These are phyloP conservation scores for Camponotus fellah DNA, from an alignment of 2,888 invertebrate genomes.

Conservation along the genomic window DNA sequence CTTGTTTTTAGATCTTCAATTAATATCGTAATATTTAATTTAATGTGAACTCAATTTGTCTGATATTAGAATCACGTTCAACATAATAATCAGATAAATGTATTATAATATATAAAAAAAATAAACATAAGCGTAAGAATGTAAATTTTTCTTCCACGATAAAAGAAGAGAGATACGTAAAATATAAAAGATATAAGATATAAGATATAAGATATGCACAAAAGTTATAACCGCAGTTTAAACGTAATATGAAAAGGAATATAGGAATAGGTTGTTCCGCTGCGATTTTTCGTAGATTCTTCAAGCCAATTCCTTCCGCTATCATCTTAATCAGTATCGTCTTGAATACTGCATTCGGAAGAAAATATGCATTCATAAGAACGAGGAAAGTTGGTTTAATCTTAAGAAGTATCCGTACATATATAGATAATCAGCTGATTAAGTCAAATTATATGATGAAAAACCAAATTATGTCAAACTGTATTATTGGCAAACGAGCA, in stretches of 20 bases:
- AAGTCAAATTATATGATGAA: too few species aligned
- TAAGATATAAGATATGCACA: too few species aligned
- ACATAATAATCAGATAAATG: background rate
- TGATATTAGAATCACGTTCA: background rate
- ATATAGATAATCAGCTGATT: slow-evolving; percentile 13
- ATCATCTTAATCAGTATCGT: slow-evolving; percentile 26
- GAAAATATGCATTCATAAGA: slow-evolving; percentile 27
- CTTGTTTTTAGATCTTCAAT: background rate
- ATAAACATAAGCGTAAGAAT: background rate
- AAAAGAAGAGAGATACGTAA: background rate
- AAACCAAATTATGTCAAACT: background rate
- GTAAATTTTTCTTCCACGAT: slow-evolving; percentile 25
- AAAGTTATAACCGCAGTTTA: too few species aligned
- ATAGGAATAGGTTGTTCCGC: too few species aligned
- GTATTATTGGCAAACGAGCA: too few species aligned
- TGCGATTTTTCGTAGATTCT: too few species aligned
- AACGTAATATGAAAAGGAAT: too few species aligned
- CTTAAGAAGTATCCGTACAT: background rate
- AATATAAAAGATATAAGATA: background rate
- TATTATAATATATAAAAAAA: too few species aligned
- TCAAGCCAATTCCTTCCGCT: background rate
- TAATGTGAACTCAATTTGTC: slow-evolving; percentile 22
- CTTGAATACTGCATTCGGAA: background rate
- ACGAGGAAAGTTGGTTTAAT: slow-evolving; percentile 22
- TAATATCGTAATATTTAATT: background rate